phyloP scores from a whole-genome alignment of 2,113 vertebrate species.

The Cygnus buccinator region DNA sequence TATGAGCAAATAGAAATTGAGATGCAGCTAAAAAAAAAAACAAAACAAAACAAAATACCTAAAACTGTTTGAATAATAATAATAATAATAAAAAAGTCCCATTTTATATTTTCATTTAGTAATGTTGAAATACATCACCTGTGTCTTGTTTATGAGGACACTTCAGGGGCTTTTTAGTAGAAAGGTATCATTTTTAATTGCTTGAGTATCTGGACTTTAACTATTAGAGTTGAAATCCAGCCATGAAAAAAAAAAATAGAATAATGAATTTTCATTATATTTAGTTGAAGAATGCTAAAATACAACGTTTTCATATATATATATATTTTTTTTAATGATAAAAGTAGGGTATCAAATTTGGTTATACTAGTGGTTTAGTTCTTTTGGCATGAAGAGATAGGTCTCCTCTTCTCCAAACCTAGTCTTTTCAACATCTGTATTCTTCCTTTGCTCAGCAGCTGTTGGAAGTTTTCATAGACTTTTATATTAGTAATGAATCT shows the following conservation, averaged over 20 bases:
- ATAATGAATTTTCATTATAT: background rate
- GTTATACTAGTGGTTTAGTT: background rate
- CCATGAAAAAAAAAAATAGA: background rate
- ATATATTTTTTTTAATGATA: background rate
- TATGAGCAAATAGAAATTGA: background rate
- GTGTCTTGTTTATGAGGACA: background rate
- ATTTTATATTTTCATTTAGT: background rate
- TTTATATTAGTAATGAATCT: background rate
- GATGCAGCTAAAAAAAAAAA: background rate
- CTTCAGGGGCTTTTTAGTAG: background rate
- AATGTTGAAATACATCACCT: constrained; percentile 4
- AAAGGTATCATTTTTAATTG: background rate
- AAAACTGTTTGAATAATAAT: background rate
- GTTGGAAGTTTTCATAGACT: background rate
- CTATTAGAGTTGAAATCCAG: background rate
- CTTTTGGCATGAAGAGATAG: background rate
- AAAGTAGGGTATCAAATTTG: background rate
- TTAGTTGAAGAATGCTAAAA: background rate
- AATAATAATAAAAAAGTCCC: background rate
- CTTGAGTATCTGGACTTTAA: background rate
- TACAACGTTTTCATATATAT: background rate
- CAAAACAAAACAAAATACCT: background rate
- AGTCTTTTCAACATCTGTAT: background rate
- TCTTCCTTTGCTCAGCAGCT: background rate
- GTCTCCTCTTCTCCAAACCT: background rate